Base-by-base conservation (phyloP, 2,888 invertebrate genomes). In the Psylliodes chrysocephalus region DNA sequence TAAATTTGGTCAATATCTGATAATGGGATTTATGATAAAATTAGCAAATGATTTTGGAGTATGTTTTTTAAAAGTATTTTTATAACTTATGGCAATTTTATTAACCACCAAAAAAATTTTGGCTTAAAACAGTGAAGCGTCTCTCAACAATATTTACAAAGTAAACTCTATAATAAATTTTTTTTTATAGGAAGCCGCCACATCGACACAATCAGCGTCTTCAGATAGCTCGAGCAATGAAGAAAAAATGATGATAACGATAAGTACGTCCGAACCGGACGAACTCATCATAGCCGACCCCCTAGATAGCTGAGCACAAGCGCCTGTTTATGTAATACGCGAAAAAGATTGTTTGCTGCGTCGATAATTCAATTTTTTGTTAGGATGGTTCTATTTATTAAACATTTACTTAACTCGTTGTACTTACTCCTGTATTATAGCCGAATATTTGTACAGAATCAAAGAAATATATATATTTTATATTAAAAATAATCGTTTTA, bases 231-330 rank as follows among this genome's bases (percentile, higher is more conserved):
- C 83, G 10, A 91, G 91, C 69, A 88, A 88, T 70, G 91, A 91
- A 71, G 90, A 91, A 72, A 91, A 91, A 79, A 91, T 91, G 87
- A 91, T 91, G 86, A 87, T 91, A 4, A 89, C 90, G 4, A 88
- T 91, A 52, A 89, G 88, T 70, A 86, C 89, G 2, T 89, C 89
- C 0, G 84, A 83, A 72, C 78, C 79, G 7, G 83, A 82, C 66
- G 81, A 82, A 46, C 71, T 82, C 25, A 82, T 82, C 49, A 82
- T 79, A 68, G 82, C 80, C n/a, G 83, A 79, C 75, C 81, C 79
- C 46, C 71, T 81, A 69, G 82, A 81, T 70, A 76, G 84, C 83
- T 7, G 89, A 89, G 22, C 22, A 6, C 63, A 44, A 44, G 19
- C 30, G 22, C 22, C 47, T 42, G 40, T 65, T 33, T 72, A 67